Evolutionary conservation across 2,113 vertebrate genomes (phyloP).

Genomic region (Apodemus speciosus): DNA sequence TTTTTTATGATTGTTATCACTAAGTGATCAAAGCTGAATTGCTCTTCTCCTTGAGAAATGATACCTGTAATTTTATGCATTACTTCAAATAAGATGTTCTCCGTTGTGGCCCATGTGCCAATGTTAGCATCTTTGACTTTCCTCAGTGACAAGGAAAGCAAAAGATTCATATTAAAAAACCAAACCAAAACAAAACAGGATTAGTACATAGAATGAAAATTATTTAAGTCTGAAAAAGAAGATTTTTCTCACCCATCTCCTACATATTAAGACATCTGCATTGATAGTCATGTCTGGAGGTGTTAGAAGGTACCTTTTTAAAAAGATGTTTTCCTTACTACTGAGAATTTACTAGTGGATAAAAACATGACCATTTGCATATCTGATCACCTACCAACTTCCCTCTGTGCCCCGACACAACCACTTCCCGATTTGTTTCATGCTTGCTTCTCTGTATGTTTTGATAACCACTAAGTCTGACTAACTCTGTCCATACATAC

Average conservation of each 20-base stretch:
- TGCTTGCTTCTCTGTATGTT: background rate
- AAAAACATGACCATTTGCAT: background rate
- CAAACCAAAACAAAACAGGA: background rate
- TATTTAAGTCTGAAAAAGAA: constrained; percentile 25
- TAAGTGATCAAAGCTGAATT: constrained; percentile 24
- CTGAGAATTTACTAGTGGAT: background rate
- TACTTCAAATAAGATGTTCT: constrained; percentile 44
- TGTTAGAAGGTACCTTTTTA: background rate
- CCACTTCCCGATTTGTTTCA: background rate
- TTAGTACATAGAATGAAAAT: constrained; percentile 16
- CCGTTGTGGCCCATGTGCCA: constrained; percentile 52
- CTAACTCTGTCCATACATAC: background rate
- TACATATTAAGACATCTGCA: background rate
- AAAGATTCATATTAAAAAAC: background rate
- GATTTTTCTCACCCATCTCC: background rate
- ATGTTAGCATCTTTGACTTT: constrained; percentile 59
- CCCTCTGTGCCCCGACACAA: background rate
- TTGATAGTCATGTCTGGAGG: background rate
- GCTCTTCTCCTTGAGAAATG: background rate
- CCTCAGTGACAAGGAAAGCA: background rate
- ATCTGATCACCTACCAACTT: too few relatives aligned
- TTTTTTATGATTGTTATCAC: constrained; percentile 39
- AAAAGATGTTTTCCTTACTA: background rate
- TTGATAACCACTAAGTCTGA: background rate
- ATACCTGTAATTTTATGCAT: constrained; percentile 46